phyloP scores from a whole-genome alignment of 1,140 invertebrate genomes.

The Meloidogyne floridensis region DNA sequence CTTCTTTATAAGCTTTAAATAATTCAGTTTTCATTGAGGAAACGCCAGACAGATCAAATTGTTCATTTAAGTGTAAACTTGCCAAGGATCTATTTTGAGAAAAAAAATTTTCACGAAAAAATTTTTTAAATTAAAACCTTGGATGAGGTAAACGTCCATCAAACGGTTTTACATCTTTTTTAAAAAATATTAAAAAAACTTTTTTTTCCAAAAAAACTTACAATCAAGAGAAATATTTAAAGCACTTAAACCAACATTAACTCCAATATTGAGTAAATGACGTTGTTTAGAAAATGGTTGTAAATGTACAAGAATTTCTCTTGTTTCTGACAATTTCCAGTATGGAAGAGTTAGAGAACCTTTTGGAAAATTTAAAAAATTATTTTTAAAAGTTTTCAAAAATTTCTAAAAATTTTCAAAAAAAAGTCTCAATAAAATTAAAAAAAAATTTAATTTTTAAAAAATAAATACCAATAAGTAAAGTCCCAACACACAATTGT shows the following conservation, averaged over 20 bases:
- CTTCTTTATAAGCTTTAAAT: conserved; percentile 66
- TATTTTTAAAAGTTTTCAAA: too few species aligned
- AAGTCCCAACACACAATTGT: conserved; percentile 49
- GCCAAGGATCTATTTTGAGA: conserved; percentile 10
- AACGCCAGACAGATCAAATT: conserved; percentile 76
- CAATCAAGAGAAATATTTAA: conserved; percentile 92
- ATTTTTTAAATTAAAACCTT: not conserved
- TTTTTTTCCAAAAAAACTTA: conserved; percentile 68
- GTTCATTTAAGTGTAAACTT: conserved; percentile 67
- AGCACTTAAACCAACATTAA: conserved; percentile 87
- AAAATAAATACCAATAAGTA: conserved; percentile 42
- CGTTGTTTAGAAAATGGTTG: conserved; percentile 87
- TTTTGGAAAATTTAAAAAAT: conserved; percentile 24
- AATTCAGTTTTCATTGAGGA: conserved; percentile 58
- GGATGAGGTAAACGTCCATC: not conserved
- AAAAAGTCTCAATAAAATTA: not conserved
- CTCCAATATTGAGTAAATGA: conserved; percentile 82
- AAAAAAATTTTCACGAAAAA: not conserved
- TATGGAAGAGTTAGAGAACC: conserved; percentile 64
- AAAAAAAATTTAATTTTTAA: not conserved
- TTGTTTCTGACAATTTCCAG: conserved; percentile 86
- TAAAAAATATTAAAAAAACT: not conserved
- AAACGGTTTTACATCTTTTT: not conserved
- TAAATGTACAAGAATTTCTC: conserved; percentile 81
- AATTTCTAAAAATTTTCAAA: too few species aligned